These are phyloP conservation scores for Euthynnus affinis DNA, from an alignment of 2,797 vertebrate genomes.

Conservation along the genomic window DNA sequence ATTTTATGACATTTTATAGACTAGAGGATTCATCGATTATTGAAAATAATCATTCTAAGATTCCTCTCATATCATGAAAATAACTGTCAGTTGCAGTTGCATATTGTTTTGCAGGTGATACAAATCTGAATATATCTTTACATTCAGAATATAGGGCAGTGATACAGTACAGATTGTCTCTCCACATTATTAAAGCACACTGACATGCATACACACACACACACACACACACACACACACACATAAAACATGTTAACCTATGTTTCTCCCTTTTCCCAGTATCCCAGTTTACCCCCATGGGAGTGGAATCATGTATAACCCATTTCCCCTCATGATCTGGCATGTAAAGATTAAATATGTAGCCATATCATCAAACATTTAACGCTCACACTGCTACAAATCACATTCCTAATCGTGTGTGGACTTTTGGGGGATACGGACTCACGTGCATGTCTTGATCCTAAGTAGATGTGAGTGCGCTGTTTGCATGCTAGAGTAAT, in stretches of 20 bases:
- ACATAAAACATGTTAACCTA: constrained; percentile 33
- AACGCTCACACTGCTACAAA: constrained; percentile 62
- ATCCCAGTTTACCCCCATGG: constrained; percentile 51
- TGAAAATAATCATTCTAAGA: not conserved
- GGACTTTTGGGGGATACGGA: constrained; percentile 42
- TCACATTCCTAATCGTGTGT: constrained; percentile 62
- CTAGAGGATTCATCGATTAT: not conserved
- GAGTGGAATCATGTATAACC: constrained; percentile 66
- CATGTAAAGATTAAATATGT: constrained; percentile 79
- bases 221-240: not conserved
- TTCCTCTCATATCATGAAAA: not conserved
- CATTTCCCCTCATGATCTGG: constrained; percentile 71
- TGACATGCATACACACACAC: not conserved
- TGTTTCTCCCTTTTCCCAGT: constrained; percentile 48
- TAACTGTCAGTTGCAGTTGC: not conserved
- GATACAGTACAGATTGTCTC: constrained; percentile 9
- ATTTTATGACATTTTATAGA: not conserved
- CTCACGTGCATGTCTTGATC: constrained; percentile 61
- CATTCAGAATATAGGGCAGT: not conserved
- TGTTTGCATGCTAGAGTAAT: constrained; percentile 58
- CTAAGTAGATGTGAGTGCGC: constrained; percentile 58
- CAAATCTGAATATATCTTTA: not conserved
- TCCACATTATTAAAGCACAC: constrained; percentile 11
- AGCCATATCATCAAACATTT: constrained; percentile 80
- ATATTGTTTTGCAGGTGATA: not conserved